Evolutionary conservation across 2,113 vertebrate genomes (phyloP).

Genomic region (Rhinoderma darwinii): DNA sequence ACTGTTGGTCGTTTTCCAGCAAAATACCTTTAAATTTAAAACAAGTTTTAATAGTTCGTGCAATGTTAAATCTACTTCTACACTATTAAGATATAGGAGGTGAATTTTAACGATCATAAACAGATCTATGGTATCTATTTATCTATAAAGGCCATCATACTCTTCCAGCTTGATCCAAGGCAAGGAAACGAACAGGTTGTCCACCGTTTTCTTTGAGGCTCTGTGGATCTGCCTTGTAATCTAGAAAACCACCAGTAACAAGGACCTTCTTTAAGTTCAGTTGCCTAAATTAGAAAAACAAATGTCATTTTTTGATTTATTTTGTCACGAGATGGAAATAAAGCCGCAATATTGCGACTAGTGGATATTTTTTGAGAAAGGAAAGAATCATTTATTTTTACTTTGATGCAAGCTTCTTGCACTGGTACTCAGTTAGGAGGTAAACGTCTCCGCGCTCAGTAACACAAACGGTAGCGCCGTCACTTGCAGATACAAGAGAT

Average conservation of each 20-base stretch:
- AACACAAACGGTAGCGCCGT: constrained; percentile 92
- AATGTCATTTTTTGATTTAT: background rate
- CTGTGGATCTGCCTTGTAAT: constrained; percentile 88
- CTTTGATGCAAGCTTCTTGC: constrained; percentile 97
- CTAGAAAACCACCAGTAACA: constrained; percentile 88
- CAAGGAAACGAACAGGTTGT: constrained; percentile 85
- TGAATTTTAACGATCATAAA: too few relatives aligned
- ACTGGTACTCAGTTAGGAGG: constrained; percentile 91
- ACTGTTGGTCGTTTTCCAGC: constrained; percentile 84
- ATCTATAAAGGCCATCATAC: constrained; percentile 72
- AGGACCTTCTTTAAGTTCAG: constrained; percentile 93
- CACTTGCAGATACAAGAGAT: constrained; percentile 87
- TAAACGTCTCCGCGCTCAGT: constrained; percentile 92
- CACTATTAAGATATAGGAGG: background rate
- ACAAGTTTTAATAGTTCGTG: background rate
- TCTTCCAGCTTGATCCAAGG: constrained; percentile 91
- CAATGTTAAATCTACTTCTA: background rate
- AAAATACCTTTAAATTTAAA: constrained; percentile 83
- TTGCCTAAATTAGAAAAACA: constrained; percentile 76
- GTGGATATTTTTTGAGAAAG: background rate
- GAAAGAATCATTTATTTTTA: constrained; percentile 67
- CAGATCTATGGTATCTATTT: background rate
- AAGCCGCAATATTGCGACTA: background rate
- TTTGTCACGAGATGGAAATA: background rate
- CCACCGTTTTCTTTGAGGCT: constrained; percentile 86